Conservation (phyloP, 1,140 invertebrate species). For the Lasioglossum albipes region DNA sequence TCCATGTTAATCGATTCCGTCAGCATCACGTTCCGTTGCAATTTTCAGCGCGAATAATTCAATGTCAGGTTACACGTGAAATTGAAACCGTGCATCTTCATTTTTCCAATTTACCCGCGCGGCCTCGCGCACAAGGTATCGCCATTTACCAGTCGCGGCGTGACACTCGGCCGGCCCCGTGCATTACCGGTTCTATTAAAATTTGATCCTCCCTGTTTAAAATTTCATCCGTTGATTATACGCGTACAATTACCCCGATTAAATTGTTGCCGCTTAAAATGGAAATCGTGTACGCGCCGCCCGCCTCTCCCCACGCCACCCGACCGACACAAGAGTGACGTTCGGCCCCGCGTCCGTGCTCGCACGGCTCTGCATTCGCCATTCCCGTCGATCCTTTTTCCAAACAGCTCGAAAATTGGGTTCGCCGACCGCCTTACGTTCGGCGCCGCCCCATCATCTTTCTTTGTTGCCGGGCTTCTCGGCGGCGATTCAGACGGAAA, state of each 20-base stretch:
- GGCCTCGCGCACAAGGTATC: background rate
- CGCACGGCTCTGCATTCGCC: background rate
- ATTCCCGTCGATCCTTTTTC: conserved; percentile 27
- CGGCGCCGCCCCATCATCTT: conserved; percentile 6
- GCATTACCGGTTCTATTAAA: background rate
- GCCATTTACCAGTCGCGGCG: background rate
- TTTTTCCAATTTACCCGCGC: background rate
- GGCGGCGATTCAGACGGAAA: conserved; percentile 32
- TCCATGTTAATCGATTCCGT: too few species aligned
- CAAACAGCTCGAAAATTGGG: conserved; percentile 34
- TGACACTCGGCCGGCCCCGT: background rate
- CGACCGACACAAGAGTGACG: background rate
- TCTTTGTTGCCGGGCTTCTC: conserved; percentile 28
- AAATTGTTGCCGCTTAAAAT: conserved; percentile 35
- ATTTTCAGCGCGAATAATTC: too few species aligned
- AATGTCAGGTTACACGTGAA: too few species aligned
- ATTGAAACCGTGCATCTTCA: too few species aligned
- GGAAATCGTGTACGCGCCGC: conserved; percentile 24
- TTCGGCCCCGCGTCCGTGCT: background rate
- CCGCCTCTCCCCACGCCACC: too few species aligned
- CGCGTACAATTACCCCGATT: conserved; percentile 22
- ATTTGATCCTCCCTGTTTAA: background rate
- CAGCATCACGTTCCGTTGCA: too few species aligned
- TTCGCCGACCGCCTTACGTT: conserved; percentile 7
- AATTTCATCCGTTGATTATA: conserved; percentile 24